phyloP scores from a whole-genome alignment of 2,888 invertebrate species.

The Tricholauxania praeusta region DNA sequence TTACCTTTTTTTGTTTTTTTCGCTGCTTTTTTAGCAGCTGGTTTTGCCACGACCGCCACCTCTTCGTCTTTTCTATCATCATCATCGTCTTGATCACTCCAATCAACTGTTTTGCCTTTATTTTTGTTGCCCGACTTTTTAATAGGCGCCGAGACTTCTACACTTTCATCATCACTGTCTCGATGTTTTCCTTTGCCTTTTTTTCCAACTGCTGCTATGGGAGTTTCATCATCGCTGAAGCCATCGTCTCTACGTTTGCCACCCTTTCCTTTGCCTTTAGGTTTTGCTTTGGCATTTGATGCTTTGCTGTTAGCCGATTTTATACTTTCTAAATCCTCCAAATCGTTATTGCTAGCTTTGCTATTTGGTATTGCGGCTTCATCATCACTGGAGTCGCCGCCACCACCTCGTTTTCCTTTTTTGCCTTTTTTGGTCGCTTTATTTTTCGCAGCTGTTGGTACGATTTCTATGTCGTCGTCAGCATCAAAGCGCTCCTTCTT shows the following conservation, averaged over 20 bases:
- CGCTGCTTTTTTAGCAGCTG: conserved; percentile 52
- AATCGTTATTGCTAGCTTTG: conserved; percentile 51
- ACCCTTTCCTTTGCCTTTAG: conserved; percentile 66
- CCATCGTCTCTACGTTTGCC: conserved; percentile 69
- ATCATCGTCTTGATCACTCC: conserved; percentile 49
- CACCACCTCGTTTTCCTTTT: conserved; percentile 68
- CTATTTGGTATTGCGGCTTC: conserved; percentile 57
- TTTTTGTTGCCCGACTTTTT: conserved; percentile 64
- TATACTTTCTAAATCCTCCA: conserved; percentile 63
- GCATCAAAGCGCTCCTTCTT: conserved; percentile 60
- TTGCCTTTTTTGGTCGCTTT: conserved; percentile 55
- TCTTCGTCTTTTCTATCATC: conserved; percentile 39
- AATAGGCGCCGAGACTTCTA: conserved; percentile 36
- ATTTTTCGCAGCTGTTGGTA: conserved; percentile 47
- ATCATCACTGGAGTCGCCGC: conserved; percentile 70
- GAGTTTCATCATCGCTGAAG: conserved; percentile 69
- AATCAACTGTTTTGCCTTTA: conserved; percentile 45
- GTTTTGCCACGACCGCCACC: conserved; percentile 37
- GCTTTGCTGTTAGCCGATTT: conserved; percentile 53
- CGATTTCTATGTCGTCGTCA: conserved; percentile 51
- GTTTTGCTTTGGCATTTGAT: conserved; percentile 38
- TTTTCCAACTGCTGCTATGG: conserved; percentile 29
- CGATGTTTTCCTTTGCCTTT: conserved; percentile 32
- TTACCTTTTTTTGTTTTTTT: conserved; percentile 61
- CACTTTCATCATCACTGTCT: conserved; percentile 28